Evolutionary conservation across 2,797 vertebrate species (phyloP).

Genomic region (Channallabes apus): DNA sequence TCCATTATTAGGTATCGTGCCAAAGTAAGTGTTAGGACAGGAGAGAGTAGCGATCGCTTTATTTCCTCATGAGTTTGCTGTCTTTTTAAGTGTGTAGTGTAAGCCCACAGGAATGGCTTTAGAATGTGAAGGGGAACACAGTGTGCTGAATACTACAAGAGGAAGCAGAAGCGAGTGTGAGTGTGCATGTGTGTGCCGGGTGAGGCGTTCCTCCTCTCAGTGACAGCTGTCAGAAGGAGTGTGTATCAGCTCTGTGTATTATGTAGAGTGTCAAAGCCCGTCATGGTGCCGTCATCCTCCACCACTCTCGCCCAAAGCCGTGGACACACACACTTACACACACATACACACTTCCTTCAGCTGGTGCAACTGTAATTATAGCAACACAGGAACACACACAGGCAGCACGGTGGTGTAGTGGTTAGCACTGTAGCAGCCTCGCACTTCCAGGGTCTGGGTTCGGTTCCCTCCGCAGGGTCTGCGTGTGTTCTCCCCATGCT

Average conservation of each 20-base stretch:
- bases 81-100: not conserved
- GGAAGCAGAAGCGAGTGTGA: slow-evolving; percentile 38
- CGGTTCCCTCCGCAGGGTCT: no score
- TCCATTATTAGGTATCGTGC: not conserved
- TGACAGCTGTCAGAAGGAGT: slow-evolving; percentile 74
- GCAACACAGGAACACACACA: not conserved
- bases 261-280: slow-evolving; percentile 55
- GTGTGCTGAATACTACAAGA: not conserved
- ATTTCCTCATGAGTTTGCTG: not conserved
- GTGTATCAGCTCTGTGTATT: slow-evolving; percentile 62
- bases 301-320: slow-evolving; percentile 65
- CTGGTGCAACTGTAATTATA: not conserved
- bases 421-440: no score
- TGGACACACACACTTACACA: slow-evolving; percentile 48
- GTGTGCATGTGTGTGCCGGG: slow-evolving; percentile 32
- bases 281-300: slow-evolving; percentile 66
- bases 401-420: no score
- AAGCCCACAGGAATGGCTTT: not conserved
- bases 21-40: not conserved
- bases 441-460: no score
- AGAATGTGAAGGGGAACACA: not conserved
- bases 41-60: not conserved
- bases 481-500: no score
- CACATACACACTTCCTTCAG: not conserved
- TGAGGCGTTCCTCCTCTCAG: slow-evolving; percentile 44